Conservation (phyloP, 2,888 invertebrate genomes). For the Euproctis similis region DNA sequence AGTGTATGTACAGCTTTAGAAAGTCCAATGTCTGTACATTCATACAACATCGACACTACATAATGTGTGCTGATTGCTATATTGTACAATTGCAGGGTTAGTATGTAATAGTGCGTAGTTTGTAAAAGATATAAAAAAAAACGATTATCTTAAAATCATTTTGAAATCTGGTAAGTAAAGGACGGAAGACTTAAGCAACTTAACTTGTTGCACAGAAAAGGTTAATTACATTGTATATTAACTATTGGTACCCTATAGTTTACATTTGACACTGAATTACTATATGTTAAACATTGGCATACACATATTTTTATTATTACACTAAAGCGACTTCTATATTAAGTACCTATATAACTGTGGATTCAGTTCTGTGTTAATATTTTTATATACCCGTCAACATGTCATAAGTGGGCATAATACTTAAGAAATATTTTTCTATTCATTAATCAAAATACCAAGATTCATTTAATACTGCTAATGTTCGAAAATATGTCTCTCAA, state of each 20-base stretch:
- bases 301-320: constrained; percentile 37
- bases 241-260: constrained; percentile 64
- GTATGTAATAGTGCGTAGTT: constrained; percentile 22
- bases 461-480: constrained; percentile 60
- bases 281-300: constrained; percentile 43
- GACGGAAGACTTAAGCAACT: constrained; percentile 74
- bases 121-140: constrained; percentile 25
- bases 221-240: constrained; percentile 41
- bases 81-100: constrained; percentile 31
- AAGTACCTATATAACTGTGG: constrained; percentile 36
- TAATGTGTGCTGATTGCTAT: constrained; percentile 37
- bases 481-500: constrained; percentile 72
- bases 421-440: constrained; percentile 47
- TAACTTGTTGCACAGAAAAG: constrained; percentile 44
- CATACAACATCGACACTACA: constrained; percentile 34
- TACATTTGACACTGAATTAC: constrained; percentile 65
- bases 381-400: constrained; percentile 21
- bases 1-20: constrained; percentile 58
- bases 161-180: constrained; percentile 47
- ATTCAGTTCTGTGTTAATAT: constrained; percentile 38
- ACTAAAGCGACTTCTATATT: constrained; percentile 40
- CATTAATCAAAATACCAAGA: constrained; percentile 62
- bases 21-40: constrained; percentile 38
- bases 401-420: constrained; percentile 55
- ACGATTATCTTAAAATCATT: constrained; percentile 28